phyloP scores from a whole-genome alignment of 2,888 invertebrate genomes.

The Caenorhabditis wallacei region DNA sequence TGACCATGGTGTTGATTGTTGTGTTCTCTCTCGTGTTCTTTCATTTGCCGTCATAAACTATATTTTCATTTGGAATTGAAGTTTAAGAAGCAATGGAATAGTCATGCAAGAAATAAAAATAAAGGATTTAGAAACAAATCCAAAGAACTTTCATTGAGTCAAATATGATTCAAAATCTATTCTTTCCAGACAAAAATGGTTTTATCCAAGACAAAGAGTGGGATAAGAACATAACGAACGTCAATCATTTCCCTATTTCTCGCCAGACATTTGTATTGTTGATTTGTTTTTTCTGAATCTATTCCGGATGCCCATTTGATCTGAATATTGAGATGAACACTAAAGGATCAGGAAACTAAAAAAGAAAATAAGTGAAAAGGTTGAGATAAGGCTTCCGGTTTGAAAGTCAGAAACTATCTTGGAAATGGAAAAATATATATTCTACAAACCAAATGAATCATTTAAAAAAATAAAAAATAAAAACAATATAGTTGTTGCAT shows the following conservation, averaged over 20 bases:
- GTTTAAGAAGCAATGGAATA: no score
- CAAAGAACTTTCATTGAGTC: conserved; percentile 13
- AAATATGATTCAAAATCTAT: conserved; percentile 23
- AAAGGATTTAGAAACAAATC: conserved; percentile 3
- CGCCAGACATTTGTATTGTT: conserved; percentile 20
- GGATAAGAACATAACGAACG: conserved; percentile 34
- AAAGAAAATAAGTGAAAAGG: conserved; percentile 14
- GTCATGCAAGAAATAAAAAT: neutral
- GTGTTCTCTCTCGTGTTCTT: neutral
- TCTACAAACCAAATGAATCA: conserved; percentile 32
- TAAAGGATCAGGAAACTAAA: conserved; percentile 51
- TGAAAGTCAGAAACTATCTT: conserved; percentile 40
- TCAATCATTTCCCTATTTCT: conserved; percentile 18
- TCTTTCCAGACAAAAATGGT: conserved; percentile 26
- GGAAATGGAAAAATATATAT: neutral
- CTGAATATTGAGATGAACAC: conserved; percentile 44
- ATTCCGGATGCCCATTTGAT: conserved; percentile 30
- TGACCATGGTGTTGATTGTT: no score
- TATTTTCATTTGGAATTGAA: no score
- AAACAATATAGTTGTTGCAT: conserved; percentile 19
- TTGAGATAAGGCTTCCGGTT: conserved; percentile 49
- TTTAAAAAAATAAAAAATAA: conserved; percentile 21
- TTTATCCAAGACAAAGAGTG: conserved; percentile 26
- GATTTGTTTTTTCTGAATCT: conserved; percentile 22
- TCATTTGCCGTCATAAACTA: neutral